Evolutionary conservation across 2,113 vertebrate species (phyloP).

Genomic region (Bos javanicus): DNA sequence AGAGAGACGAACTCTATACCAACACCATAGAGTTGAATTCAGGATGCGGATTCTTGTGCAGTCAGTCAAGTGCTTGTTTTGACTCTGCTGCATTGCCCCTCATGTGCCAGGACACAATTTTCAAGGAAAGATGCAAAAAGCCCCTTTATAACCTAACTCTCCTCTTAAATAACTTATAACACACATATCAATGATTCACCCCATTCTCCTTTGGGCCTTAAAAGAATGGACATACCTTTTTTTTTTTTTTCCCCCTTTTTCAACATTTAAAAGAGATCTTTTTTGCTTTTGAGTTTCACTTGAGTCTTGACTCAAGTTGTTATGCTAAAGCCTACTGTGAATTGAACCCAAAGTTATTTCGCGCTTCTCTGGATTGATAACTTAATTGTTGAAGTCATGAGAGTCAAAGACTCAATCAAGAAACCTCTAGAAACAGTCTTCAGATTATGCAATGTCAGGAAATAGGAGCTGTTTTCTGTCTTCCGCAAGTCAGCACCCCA

Average conservation of each 20-base stretch:
- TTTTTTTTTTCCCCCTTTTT: neutral
- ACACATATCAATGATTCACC: neutral
- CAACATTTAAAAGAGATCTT: neutral
- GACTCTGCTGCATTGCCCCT: neutral
- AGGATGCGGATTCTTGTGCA: neutral
- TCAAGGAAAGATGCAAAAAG: neutral
- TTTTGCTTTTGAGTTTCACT: neutral
- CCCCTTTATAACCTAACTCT: neutral
- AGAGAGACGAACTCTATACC: neutral
- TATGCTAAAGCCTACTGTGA: neutral
- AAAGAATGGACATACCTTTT: neutral
- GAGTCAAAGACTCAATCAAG: neutral
- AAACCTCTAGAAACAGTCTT: neutral
- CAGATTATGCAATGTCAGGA: neutral
- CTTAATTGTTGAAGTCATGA: neutral
- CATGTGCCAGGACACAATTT: neutral
- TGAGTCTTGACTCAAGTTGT: neutral
- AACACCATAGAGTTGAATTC: neutral
- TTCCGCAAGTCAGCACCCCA: slow-evolving; percentile 36
- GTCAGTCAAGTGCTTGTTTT: neutral
- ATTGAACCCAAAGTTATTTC: neutral
- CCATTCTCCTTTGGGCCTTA: neutral
- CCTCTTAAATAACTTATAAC: neutral
- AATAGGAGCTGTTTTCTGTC: slow-evolving; percentile 41
- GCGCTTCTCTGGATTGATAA: neutral